Base-by-base conservation (phyloP, 2,113 vertebrate species). In the Poecilia latipinna region DNA sequence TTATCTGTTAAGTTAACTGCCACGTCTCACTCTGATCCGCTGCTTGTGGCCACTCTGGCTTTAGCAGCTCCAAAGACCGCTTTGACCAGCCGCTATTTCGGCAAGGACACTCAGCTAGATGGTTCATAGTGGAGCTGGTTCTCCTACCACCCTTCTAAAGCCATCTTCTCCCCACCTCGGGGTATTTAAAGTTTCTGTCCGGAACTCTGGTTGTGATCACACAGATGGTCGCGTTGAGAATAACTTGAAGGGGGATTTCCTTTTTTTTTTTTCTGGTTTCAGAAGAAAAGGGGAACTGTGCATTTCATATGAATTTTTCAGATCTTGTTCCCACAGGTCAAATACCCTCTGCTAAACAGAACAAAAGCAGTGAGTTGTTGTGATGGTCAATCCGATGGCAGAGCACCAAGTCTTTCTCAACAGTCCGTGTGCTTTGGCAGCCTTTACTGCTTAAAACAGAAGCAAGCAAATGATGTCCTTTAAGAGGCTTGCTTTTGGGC, bases 1-100 rank as follows among this genome's bases (percentile, higher is more conserved):
- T 78, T 11, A 70, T 57, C 5, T 12, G 8, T 31, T 73, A 26
- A 66, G 77, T 74, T 83, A 75, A 92, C 89, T 94, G 94, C 94
- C 94, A 94, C 93, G 94, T 94, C 93, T 95, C 92, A 91, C 80
- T 82, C 60, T 85, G 65, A 86, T 78, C 80, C 37, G 63, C 66
- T 72, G 71, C 60, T 72, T 69, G 15, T 79, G 67, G 37, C 48
- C 22, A n/a, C 69, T 2, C 33, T 24, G 33, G 73, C 26, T 65
- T 83, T 51, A 77, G 44, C 60, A 39, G 37, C 60, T 26, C 17
- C 13, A 12, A 28, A 64, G 6, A 61, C 35, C 3, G n/a, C 35
- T 12, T 12, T 37, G 26, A 72, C 62, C 76, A 33, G 65, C 0
- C 26, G 68, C 12, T n/a, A 22, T 66, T 78, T 80, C 33, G 35